These are phyloP conservation scores for Drosophila chauvacae DNA, from an alignment of 1,140 invertebrate genomes.

Conservation along the genomic window DNA sequence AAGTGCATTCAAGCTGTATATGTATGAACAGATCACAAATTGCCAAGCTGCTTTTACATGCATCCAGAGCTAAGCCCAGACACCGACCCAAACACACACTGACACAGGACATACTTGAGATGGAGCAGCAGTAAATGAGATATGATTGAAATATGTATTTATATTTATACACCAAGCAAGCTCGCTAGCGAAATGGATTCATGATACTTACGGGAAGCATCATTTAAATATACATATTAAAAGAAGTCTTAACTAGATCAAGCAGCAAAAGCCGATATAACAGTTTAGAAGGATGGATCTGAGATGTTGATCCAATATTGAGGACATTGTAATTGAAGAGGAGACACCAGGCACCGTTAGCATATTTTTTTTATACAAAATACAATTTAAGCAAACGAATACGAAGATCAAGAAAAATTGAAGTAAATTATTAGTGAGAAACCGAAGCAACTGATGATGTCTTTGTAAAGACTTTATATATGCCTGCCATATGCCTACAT, in stretches of 20 bases:
- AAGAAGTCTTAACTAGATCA: conserved; percentile 51
- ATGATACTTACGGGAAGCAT: conserved; percentile 38
- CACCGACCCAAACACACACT: conserved; percentile 9
- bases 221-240: conserved; percentile 66
- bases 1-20: conserved; percentile 42
- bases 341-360: conserved; percentile 74
- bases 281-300: conserved; percentile 17
- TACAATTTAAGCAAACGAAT: conserved; percentile 72
- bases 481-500: conserved; percentile 82
- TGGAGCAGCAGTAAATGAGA: conserved; percentile 42
- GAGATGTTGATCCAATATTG: background rate
- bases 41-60: conserved; percentile 62
- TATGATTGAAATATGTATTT: conserved; percentile 67
- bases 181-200: conserved; percentile 48
- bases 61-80: conserved; percentile 35
- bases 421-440: conserved; percentile 68
- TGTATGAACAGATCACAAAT: conserved; percentile 37
- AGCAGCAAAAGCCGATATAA: conserved; percentile 31
- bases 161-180: conserved; percentile 70
- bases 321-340: conserved; percentile 5
- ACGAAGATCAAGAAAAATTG: conserved; percentile 53
- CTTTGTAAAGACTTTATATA: conserved; percentile 82
- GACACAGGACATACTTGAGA: conserved; percentile 14
- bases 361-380: conserved; percentile 79
- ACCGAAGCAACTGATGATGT: conserved; percentile 76